Evolutionary conservation across 2,113 vertebrate species (phyloP), one percentile per base, ranked within the genome.

Genomic region (Atractosteus spatula): DNA sequence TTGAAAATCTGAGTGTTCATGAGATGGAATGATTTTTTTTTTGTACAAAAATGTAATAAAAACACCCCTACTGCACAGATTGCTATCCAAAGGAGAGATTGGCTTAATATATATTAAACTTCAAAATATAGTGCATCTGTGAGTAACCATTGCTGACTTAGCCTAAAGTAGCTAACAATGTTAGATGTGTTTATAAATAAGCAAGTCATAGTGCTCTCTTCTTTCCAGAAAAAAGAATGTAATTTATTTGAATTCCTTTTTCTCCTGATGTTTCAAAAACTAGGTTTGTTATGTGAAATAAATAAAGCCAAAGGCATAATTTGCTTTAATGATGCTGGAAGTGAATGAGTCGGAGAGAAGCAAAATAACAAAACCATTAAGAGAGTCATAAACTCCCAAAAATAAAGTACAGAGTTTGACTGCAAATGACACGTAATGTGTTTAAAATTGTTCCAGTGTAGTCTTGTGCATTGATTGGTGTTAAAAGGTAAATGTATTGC

Each of bases 301-400:
- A 64, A 74, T 68, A 74, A 43, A 61, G 59, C 57, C 62, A 54
- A 74, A 61, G 69, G 61, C 41, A 42, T 69, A 63, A 74, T 74
- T 74, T 69, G 67, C 73, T 69, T 74, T 63, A 74, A 69, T 74
- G 59, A 55, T n/a, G 13, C 55, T 73, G 59, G 59, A 69, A 69
- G 47, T 29, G 59, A 41, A 51, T n/a, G 51, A 43, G 4, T 10
- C 13, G 13, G 5, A 41, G 13, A 62, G 29, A 63, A 16, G 8
- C 14, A 14, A 59, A n/a, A 54, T 54, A 41, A 51, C 67, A 54
- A n/a, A 69, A 68, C 47, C 59, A 12, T 42, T 64, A 29, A 8
- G 61, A 44, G 51, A 55, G 61, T 51, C 14, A 64, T 74, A 68
- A 68, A 74, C 66, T 54, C 54, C 62, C 72, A 66, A 65, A 62